phyloP scores from a whole-genome alignment of 2,888 invertebrate genomes.

The Acronicta psi region DNA sequence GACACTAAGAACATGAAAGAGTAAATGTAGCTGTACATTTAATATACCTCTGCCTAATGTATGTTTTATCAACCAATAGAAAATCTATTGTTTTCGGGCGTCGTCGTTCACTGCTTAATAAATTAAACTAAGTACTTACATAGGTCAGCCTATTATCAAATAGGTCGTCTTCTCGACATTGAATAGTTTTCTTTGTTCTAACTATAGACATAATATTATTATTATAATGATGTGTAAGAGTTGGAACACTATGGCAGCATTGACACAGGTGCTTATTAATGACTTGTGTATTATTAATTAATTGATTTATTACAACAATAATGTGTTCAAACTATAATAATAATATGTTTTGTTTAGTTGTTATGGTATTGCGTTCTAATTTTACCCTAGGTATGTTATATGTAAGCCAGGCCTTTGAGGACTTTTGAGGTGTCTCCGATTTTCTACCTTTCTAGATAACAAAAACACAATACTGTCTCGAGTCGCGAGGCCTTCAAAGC shows the following conservation, averaged over 20 bases:
- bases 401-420: no score
- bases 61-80: no score
- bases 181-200: constrained; percentile 3
- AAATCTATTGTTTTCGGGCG: no score
- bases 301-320: constrained; percentile 24
- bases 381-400: no score
- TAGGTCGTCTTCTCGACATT: background rate
- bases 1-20: no score
- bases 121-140: background rate
- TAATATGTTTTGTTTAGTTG: constrained; percentile 12
- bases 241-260: background rate
- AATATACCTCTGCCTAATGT: no score
- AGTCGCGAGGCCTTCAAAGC: no score
- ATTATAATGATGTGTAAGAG: background rate
- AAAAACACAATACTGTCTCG: no score
- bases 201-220: background rate
- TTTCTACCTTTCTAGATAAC: no score
- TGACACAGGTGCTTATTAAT: constrained; percentile 18
- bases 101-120: no score
- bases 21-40: no score
- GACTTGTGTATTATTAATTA: background rate
- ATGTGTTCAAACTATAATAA: constrained; percentile 5
- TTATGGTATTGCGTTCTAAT: constrained; percentile 1
- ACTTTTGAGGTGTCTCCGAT: no score
- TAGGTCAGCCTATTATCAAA: background rate